Evolutionary conservation across 2,797 vertebrate species (phyloP), one percentile per base, ranked within the genome.

Genomic region (Parotocinclus haroldoi): DNA sequence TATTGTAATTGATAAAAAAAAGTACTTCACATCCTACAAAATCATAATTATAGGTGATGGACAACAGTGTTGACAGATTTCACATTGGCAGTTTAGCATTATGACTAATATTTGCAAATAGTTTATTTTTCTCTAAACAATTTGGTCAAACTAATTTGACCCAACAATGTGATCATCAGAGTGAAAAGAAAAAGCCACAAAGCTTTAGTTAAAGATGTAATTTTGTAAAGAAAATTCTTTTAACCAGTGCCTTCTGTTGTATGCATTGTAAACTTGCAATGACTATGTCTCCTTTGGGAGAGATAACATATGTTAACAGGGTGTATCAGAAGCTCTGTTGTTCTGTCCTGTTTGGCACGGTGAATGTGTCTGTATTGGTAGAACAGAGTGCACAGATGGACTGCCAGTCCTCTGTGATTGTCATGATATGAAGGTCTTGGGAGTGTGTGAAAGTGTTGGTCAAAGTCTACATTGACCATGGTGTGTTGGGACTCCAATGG

Each of bases 371-470:
- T 45, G 39, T 69, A 27, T 55, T 27, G 63, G 40, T 11, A 44
- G 54, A 53, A 58, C 39, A 49, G 55, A 50, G 54, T 56, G 70
- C 70, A 74, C 69, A 75, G 77, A 77, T 77, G 69, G 75, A 75
- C 65, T 36, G 66, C 40, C 60, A 74, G 53, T 63, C 56, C 53
- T 61, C 52, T 55, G 63, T 58, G 48, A 48, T 56, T 63, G 44
- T 45, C 45, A n/a, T 61, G 53, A 73, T 70, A 61, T 64, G 49
- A 59, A 61, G 66, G 53, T 68, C 45, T 49, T 58, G 58, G 48
- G 52, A 52, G 61, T 45, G 46, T 56, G 58, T 57, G 50, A 45
- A 9, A 50, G 58, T 64, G 61, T 63, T 58, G 55, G 52, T 52
- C 61, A 58, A 68, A 66, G 39, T 39, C 69, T 58, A 53, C 3